Base-by-base conservation (phyloP, 2,888 invertebrate species). In the Nephrotoma flavescens region DNA sequence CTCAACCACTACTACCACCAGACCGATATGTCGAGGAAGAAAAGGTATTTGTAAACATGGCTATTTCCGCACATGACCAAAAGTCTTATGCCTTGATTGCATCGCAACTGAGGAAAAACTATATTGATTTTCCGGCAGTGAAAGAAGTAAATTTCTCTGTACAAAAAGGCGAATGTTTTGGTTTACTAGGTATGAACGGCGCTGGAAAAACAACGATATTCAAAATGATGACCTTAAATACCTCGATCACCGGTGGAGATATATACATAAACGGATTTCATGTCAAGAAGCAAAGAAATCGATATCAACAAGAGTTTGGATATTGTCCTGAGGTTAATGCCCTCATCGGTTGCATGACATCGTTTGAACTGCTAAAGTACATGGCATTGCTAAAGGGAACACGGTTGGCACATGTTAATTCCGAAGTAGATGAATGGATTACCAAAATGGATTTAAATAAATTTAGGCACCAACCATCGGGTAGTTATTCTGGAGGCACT, bases 251-350 rank as follows among this genome's bases (percentile, higher is more conserved):
- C 0, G 88, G 90, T 0, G 94, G 94, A 0, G 88, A 88, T 0
- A 91, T 93, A 31, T 92, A 90, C 89, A 92, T 92, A 42, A 92
- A 92, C 89, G 92, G 92, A 4, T 88, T 89, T n/a, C 89, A 91
- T 52, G 89, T 91, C 47, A 87, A 88, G 1, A n/a, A 89, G 84
- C 87, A 91, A 45, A 90, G 90, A 87, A 90, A 90, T 19, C 91
- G 96, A 94, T 97, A 96, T 90, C 92, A 96, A 86, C 93, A 93
- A 86, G 92, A 94, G 87, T 94, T 97, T 90, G 97, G 97, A 42
- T 98, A 98, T 91, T 98, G 98, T 90, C 98, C 98, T 0, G 98
- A 98, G 92, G 95, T 95, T 90, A 95, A 96, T 91, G 96, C 96
- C 0, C 91, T 97, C 84, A 95, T 97, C 89, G 94, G 93, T 87